These are phyloP conservation scores for Dromius quadrimaculatus DNA, from an alignment of 2,888 invertebrate species.

Conservation along the genomic window DNA sequence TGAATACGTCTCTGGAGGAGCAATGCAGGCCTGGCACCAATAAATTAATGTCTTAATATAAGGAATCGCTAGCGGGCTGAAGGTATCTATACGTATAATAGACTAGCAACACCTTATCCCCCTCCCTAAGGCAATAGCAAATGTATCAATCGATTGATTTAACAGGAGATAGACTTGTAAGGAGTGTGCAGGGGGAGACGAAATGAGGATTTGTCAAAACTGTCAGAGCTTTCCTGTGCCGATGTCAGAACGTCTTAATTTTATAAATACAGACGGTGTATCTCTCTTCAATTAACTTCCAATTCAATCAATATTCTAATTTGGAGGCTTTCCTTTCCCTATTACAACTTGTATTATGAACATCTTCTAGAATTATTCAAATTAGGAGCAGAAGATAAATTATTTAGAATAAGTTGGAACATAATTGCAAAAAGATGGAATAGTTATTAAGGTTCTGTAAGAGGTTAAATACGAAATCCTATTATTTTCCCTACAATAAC, in stretches of 20 bases:
- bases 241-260: slow-evolving; percentile 45
- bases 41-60: slow-evolving; percentile 54
- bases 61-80: slow-evolving; percentile 48
- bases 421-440: too few species aligned
- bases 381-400: too few species aligned
- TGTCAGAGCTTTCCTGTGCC: slow-evolving; percentile 42
- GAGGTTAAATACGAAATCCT: too few species aligned
- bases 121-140: slow-evolving; percentile 15
- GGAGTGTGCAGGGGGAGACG: slow-evolving; percentile 5
- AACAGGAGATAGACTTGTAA: slow-evolving; percentile 32
- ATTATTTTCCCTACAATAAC: too few species aligned
- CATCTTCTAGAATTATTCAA: too few species aligned
- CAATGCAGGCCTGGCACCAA: slow-evolving; percentile 37
- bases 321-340: neutral
- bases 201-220: slow-evolving; percentile 48
- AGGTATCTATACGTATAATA: slow-evolving; percentile 49
- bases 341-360: slow-evolving; percentile 18
- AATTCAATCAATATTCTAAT: slow-evolving; percentile 42
- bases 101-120: slow-evolving; percentile 25
- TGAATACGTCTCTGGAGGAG: slow-evolving; percentile 13
- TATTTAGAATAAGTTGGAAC: too few species aligned
- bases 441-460: too few species aligned
- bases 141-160: slow-evolving; percentile 52
- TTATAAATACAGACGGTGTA: slow-evolving; percentile 43
- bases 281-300: slow-evolving; percentile 34